Percentiles rank a stretch among this genome's conserved stretches.
Conservation (phyloP, 1,140 invertebrate genomes). For the Cheumatopsyche charites region DNA sequence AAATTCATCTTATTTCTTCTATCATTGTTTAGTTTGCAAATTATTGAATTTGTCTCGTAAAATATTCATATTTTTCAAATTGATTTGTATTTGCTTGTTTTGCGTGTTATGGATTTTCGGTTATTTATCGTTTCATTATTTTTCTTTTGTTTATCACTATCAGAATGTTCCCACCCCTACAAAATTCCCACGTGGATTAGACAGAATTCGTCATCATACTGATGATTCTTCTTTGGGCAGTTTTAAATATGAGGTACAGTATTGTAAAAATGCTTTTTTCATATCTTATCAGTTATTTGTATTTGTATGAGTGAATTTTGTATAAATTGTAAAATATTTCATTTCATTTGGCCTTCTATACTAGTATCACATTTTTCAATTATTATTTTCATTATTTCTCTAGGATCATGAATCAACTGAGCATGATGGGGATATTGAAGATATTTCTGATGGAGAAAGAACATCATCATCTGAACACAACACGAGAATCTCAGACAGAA, state of each 20-base stretch:
- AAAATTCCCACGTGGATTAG: slow-evolving; percentile 57
- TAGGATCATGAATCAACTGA: slow-evolving; percentile 79
- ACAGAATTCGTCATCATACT: slow-evolving; percentile 67
- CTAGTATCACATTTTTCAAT: neutral
- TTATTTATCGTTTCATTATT: slow-evolving; percentile 27
- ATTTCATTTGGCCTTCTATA: neutral
- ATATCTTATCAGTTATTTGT: neutral
- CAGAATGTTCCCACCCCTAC: slow-evolving; percentile 58
- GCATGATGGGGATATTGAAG: slow-evolving; percentile 85
- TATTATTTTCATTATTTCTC: slow-evolving; percentile 23
- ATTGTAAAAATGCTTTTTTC: neutral
- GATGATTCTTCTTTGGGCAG: slow-evolving; percentile 74
- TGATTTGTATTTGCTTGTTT: too few species aligned
- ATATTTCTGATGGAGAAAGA: slow-evolving; percentile 82
- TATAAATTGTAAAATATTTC: neutral
- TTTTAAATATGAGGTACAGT: slow-evolving; percentile 70
- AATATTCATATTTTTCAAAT: too few species aligned
- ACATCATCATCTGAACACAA: slow-evolving; percentile 74
- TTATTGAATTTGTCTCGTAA: too few species aligned
- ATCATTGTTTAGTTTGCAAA: too few species aligned
- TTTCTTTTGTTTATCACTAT: slow-evolving; percentile 13
- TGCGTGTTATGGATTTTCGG: slow-evolving; percentile 5
- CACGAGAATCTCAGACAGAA: slow-evolving; percentile 52
- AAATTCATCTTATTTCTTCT: too few species aligned
- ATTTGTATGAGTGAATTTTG: neutral